A percentile compares a stretch with the other conserved stretches of the same genome.
Evolutionary conservation across 2,113 vertebrate genomes (phyloP).

Genomic region (Heterotis niloticus): DNA sequence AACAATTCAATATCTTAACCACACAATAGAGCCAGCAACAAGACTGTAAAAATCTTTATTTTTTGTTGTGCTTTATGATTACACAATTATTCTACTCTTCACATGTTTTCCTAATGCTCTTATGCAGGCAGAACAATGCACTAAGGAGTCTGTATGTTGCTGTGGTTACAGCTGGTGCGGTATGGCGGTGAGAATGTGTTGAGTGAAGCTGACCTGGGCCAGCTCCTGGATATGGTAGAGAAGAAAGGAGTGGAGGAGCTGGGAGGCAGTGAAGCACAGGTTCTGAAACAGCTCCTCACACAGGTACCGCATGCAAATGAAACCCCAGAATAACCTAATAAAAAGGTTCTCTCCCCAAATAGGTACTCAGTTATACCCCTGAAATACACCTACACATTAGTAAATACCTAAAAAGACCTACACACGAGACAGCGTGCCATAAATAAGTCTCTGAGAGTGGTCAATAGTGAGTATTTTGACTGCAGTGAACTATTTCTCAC

Average conservation of each 20-base stretch:
- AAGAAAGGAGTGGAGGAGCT: constrained; percentile 66
- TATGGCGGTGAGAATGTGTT: constrained; percentile 60
- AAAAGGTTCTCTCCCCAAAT: no score
- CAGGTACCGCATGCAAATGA: constrained; percentile 63
- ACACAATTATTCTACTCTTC: no score
- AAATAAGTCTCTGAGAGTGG: background rate
- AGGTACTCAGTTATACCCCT: constrained; percentile 15
- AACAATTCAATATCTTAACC: background rate
- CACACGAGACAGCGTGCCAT: constrained; percentile 54
- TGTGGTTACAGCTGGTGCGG: constrained; percentile 69
- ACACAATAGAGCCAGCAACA: background rate
- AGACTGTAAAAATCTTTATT: background rate
- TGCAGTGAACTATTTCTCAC: background rate
- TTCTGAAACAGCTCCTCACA: constrained; percentile 70
- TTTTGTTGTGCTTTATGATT: no score
- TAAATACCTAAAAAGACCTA: background rate
- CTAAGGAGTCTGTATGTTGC: constrained; percentile 23
- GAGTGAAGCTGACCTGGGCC: constrained; percentile 66
- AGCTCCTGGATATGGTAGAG: constrained; percentile 66
- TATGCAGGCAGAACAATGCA: background rate
- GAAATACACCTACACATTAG: background rate
- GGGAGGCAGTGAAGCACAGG: constrained; percentile 54
- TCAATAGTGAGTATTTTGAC: background rate
- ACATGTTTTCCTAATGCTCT: no score
- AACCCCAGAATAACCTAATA: no score